Conservation (phyloP, 2,113 vertebrate species). For the Sprattus sprattus region DNA sequence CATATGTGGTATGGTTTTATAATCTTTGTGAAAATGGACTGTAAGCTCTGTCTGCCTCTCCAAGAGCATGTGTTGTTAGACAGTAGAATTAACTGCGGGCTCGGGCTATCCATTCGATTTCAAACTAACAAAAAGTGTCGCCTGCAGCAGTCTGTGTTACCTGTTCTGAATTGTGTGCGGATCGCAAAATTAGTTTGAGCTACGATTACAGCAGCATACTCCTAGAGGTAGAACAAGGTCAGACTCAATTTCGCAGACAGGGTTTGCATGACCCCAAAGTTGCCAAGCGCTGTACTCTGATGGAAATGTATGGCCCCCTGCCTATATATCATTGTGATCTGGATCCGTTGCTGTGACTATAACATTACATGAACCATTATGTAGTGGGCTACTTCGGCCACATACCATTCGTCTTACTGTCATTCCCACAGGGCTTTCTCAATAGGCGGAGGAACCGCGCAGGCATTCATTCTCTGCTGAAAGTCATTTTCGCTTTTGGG, state of each 20-base stretch:
- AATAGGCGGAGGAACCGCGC: background rate
- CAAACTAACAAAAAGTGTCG: background rate
- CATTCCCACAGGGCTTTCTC: background rate
- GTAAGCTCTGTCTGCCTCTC: background rate
- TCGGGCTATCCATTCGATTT: background rate
- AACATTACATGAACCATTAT: constrained; percentile 12
- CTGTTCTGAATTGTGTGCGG: background rate
- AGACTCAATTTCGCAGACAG: background rate
- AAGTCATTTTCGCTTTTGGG: constrained; percentile 15
- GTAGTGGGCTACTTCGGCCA: background rate
- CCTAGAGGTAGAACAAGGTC: background rate
- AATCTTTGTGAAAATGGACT: constrained; percentile 9
- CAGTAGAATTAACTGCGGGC: background rate
- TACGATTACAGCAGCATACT: background rate
- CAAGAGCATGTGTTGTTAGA: background rate
- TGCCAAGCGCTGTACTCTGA: background rate
- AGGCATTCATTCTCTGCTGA: background rate
- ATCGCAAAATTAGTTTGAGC: background rate
- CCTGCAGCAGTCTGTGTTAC: background rate
- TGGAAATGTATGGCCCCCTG: background rate
- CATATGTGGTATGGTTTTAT: constrained; percentile 31
- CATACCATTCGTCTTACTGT: constrained; percentile 6
- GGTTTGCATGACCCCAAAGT: background rate
- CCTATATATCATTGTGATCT: background rate
- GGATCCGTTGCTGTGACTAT: background rate